Evolutionary conservation across 2,113 vertebrate genomes (phyloP).

Genomic region (Vidua macroura): DNA sequence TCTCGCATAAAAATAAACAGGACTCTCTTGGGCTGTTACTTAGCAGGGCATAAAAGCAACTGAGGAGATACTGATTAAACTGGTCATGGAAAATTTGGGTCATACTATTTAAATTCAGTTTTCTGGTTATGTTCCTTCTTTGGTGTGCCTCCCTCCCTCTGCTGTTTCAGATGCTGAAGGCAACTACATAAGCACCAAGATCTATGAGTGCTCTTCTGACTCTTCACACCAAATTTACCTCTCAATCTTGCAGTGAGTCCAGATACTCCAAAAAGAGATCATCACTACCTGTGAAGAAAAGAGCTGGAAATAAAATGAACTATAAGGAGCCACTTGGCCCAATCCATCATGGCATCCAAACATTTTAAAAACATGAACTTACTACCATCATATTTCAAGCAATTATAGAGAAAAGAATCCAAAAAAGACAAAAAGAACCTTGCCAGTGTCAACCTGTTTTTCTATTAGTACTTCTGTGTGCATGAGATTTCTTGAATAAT

Average conservation of each 20-base stretch:
- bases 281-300: not conserved
- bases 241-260: not conserved
- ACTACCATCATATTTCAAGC: not conserved
- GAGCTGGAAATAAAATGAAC: not conserved
- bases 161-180: not conserved
- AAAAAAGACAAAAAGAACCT: not conserved
- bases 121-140: constrained; percentile 12
- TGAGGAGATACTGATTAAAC: not conserved
- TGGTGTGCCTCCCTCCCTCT: not conserved
- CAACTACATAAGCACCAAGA: not conserved
- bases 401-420: not conserved
- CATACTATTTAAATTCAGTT: constrained; percentile 8
- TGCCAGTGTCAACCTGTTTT: not conserved
- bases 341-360: not conserved
- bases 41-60: constrained; percentile 9
- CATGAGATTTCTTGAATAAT: not conserved
- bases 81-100: constrained; percentile 45
- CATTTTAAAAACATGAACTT: not conserved
- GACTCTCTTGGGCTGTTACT: not conserved
- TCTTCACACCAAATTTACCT: not conserved
- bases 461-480: not conserved
- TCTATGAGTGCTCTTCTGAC: not conserved
- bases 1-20: constrained; percentile 11
- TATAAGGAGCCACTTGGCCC: not conserved
- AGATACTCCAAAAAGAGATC: not conserved